These are phyloP conservation scores for Ctenicera cuprea DNA, from an alignment of 2,888 invertebrate genomes.

Conservation along the genomic window DNA sequence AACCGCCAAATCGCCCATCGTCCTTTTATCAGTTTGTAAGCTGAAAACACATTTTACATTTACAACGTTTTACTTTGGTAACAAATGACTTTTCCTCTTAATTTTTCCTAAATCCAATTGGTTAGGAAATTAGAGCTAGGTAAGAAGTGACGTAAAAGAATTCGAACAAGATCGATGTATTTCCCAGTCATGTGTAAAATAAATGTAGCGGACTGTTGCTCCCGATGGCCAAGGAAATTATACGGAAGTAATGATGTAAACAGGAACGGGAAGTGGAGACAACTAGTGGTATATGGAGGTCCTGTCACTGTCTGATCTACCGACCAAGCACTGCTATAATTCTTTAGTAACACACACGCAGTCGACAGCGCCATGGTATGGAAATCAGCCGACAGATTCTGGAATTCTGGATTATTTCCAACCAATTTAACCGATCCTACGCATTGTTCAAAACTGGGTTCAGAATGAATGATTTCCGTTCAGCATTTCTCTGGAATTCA, in stretches of 20 bases:
- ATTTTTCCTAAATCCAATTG: neutral
- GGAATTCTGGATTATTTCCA: constrained; percentile 8
- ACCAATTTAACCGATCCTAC: neutral
- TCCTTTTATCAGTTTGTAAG: too few relatives aligned
- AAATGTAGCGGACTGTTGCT: too few relatives aligned
- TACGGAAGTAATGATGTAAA: constrained; percentile 22
- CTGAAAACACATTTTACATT: too few relatives aligned
- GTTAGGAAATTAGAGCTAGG: too few relatives aligned
- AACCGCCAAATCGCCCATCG: too few relatives aligned
- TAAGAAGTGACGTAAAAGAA: too few relatives aligned
- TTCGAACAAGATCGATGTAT: too few relatives aligned
- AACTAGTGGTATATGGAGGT: neutral
- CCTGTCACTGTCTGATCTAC: neutral
- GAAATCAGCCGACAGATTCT: constrained; percentile 8
- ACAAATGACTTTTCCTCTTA: neutral
- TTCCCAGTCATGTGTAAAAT: too few relatives aligned
- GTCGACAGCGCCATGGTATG: constrained; percentile 12
- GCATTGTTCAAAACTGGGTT: constrained; percentile 21
- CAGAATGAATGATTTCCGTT: constrained; percentile 15
- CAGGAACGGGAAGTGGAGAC: constrained; percentile 16
- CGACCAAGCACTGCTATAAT: neutral
- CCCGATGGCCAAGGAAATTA: constrained; percentile 6
- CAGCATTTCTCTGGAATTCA: neutral
- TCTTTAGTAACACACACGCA: constrained; percentile 5
- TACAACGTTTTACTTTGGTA: neutral